Percentiles rank a stretch among this genome's conserved stretches.
phyloP scores from a whole-genome alignment of 2,888 invertebrate genomes.

The Cremastinae sp. region DNA sequence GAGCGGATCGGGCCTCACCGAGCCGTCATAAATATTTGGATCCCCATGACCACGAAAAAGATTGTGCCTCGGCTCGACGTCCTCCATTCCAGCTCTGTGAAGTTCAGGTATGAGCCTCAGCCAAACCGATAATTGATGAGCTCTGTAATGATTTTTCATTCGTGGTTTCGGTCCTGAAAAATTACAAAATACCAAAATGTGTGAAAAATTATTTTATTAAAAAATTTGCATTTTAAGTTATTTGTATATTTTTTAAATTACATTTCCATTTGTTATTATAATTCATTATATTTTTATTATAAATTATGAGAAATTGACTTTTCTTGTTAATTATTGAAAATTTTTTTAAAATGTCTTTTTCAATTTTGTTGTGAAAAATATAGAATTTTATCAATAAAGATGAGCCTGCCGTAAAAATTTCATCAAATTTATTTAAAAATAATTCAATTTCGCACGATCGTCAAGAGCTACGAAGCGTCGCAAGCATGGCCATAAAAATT shows the following conservation, averaged over 20 bases:
- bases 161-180: constrained; percentile 92
- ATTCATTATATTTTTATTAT: too few relatives aligned
- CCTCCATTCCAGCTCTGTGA: constrained; percentile 93
- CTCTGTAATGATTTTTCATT: constrained; percentile 95
- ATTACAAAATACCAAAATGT: neutral
- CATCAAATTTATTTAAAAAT: constrained; percentile 1
- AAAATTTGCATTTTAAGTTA: too few relatives aligned
- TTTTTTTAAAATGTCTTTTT: too few relatives aligned
- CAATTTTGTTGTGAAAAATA: too few relatives aligned
- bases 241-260: too few relatives aligned
- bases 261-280: too few relatives aligned
- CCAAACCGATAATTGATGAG: constrained; percentile 97
- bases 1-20: constrained; percentile 92
- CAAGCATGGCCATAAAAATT: neutral
- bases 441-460: neutral
- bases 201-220: constrained; percentile 7
- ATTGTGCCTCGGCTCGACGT: constrained; percentile 92
- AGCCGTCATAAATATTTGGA: constrained; percentile 93
- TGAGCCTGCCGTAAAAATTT: constrained; percentile 6
- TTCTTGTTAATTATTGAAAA: too few relatives aligned
- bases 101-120: constrained; percentile 95
- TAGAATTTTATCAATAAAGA: too few relatives aligned
- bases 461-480: neutral
- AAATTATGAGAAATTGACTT: too few relatives aligned
- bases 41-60: constrained; percentile 94